phyloP scores from a whole-genome alignment of 2,113 vertebrate species.

The Ammospiza nelsoni region DNA sequence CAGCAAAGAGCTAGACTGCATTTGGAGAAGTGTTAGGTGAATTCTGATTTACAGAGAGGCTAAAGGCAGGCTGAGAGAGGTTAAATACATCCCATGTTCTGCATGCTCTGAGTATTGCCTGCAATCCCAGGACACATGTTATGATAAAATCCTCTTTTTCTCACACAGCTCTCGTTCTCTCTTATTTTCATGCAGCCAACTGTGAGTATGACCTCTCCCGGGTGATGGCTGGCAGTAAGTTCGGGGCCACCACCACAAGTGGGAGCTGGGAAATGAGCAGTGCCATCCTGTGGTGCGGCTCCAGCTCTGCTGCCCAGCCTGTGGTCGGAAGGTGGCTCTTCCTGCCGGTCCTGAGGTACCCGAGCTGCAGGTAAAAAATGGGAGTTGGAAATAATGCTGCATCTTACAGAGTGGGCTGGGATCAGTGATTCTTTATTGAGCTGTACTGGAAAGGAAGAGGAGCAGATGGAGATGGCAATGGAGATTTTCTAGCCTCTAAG shows the following conservation, averaged over 20 bases:
- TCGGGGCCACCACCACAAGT: not conserved
- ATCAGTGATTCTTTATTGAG: not conserved
- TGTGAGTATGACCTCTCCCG: not conserved
- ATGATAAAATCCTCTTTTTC: not conserved
- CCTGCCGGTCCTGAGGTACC: not conserved
- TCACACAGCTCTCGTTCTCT: fast-evolving
- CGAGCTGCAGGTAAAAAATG: fast-evolving
- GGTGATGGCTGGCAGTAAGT: not conserved
- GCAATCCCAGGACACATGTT: not conserved
- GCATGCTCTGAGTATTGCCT: not conserved
- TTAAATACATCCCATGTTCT: not conserved
- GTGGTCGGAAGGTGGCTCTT: not conserved
- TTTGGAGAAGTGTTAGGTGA: not conserved
- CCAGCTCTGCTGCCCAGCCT: not conserved
- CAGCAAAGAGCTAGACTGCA: not conserved
- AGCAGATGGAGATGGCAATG: not conserved
- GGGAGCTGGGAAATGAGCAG: not conserved
- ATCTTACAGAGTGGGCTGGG: not conserved
- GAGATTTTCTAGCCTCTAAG: not conserved
- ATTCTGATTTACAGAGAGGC: not conserved
- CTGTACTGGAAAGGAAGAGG: not conserved
- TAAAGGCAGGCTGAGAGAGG: not conserved
- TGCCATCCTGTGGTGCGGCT: not conserved
- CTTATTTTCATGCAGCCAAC: not conserved
- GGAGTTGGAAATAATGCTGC: not conserved